These are phyloP conservation scores for Drosophila fungiperda DNA, from an alignment of 2,888 invertebrate genomes.

Conservation along the genomic window DNA sequence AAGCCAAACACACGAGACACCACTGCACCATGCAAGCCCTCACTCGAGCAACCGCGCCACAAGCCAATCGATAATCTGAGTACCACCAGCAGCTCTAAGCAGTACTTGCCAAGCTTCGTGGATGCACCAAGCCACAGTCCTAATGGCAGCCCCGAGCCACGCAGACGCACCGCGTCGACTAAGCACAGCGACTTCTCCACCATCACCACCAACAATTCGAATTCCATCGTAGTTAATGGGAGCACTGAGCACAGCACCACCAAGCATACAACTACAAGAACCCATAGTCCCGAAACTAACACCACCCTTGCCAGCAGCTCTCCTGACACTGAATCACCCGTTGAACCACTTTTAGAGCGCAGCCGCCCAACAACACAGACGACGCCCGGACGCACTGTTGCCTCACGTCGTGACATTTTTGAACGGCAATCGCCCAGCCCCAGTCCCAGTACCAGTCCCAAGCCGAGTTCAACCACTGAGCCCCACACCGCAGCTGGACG, in stretches of 20 bases:
- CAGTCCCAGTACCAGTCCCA: slow-evolving; percentile 3
- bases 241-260: slow-evolving; percentile 76
- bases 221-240: slow-evolving; percentile 60
- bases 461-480: slow-evolving; percentile 10
- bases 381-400: slow-evolving; percentile 74
- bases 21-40: slow-evolving; percentile 23
- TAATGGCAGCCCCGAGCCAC: slow-evolving; percentile 27
- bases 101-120: slow-evolving; percentile 9
- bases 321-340: slow-evolving; percentile 65
- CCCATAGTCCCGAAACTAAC: slow-evolving; percentile 67
- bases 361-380: slow-evolving; percentile 32
- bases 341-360: slow-evolving; percentile 79
- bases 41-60: slow-evolving; percentile 17
- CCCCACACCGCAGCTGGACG: slow-evolving; percentile 46
- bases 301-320: slow-evolving; percentile 52
- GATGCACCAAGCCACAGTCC: slow-evolving; percentile 26
- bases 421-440: slow-evolving; percentile 68
- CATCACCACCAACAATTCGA: slow-evolving; percentile 23
- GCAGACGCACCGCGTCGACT: slow-evolving; percentile 23
- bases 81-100: slow-evolving; percentile 22
- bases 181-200: slow-evolving; percentile 7
- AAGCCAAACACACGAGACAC: slow-evolving; percentile 20
- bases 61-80: slow-evolving; percentile 7
- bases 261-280: slow-evolving; percentile 48
- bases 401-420: slow-evolving; percentile 82